phyloP scores from a whole-genome alignment of 2,888 invertebrate genomes.

The Buathra laborator region DNA sequence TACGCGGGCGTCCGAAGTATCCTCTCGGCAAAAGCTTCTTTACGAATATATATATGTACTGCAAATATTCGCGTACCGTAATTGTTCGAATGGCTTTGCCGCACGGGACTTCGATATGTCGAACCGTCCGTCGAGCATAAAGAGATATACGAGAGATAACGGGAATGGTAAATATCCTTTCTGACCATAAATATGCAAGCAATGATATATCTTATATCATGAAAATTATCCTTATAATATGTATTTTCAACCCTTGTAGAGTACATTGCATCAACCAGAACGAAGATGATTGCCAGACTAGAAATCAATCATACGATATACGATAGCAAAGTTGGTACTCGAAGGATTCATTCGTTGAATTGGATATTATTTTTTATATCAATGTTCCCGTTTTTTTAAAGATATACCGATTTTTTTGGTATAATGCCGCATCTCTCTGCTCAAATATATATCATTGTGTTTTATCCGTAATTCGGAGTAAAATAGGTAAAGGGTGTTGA shows the following conservation, averaged over 20 bases:
- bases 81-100: conserved; percentile 57
- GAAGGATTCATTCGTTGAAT: background rate
- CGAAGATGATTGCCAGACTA: background rate
- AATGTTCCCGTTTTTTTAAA: too few relatives aligned
- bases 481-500: background rate
- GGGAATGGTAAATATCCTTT: conserved; percentile 58
- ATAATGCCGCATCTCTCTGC: background rate
- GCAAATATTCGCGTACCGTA: conserved; percentile 61
- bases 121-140: conserved; percentile 51
- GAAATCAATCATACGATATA: background rate
- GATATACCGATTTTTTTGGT: background rate
- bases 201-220: conserved; percentile 36
- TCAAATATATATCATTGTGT: background rate
- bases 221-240: conserved; percentile 27
- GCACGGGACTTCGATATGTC: background rate
- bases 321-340: background rate
- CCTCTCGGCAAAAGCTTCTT: conserved; percentile 36
- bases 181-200: conserved; percentile 26
- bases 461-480: background rate
- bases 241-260: background rate
- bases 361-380: background rate
- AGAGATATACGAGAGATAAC: conserved; percentile 57
- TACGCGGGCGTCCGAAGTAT: conserved; percentile 47
- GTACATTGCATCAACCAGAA: background rate
- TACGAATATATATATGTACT: conserved; percentile 22